Evolutionary conservation across 2,888 invertebrate genomes (phyloP).

Genomic region (Pristionchus maxplancki): DNA sequence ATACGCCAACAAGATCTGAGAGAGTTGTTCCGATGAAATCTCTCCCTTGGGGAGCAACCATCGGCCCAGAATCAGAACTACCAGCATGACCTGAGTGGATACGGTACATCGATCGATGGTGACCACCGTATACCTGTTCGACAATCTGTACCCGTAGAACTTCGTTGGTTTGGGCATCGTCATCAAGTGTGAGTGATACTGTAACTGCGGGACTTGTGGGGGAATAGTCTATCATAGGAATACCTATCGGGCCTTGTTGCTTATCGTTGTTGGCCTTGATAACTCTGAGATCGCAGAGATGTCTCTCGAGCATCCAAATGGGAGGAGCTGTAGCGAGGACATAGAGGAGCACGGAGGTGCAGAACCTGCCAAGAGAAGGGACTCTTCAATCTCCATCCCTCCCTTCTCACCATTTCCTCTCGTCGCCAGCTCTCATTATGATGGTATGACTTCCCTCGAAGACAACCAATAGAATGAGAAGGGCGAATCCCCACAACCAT

Average conservation of each 20-base stretch:
- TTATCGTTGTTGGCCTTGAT: no score
- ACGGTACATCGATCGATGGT: no score
- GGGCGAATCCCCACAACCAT: conserved; percentile 90
- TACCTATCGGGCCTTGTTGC: background rate
- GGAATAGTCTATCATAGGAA: background rate
- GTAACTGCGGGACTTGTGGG: background rate
- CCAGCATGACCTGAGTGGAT: conserved; percentile 61
- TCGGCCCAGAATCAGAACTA: conserved; percentile 80
- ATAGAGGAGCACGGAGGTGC: conserved; percentile 93
- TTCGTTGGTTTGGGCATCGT: conserved; percentile 56
- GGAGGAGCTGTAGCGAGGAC: conserved; percentile 91
- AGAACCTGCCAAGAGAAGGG: conserved; percentile 85
- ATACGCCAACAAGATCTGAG: conserved; percentile 89
- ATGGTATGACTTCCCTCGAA: conserved; percentile 92
- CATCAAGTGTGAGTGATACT: background rate
- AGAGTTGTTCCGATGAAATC: conserved; percentile 92
- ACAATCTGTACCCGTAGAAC: conserved; percentile 82
- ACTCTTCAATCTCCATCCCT: background rate
- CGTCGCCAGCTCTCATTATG: conserved; percentile 92
- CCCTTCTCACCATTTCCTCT: conserved; percentile 90
- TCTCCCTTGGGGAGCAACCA: conserved; percentile 89
- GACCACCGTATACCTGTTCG: conserved; percentile 72
- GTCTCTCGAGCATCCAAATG: conserved; percentile 93
- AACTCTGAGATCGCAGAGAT: conserved; percentile 78
- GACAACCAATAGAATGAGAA: conserved; percentile 87